phyloP scores from a whole-genome alignment of 2,113 vertebrate species.

The Campylomormyrus numenius region DNA sequence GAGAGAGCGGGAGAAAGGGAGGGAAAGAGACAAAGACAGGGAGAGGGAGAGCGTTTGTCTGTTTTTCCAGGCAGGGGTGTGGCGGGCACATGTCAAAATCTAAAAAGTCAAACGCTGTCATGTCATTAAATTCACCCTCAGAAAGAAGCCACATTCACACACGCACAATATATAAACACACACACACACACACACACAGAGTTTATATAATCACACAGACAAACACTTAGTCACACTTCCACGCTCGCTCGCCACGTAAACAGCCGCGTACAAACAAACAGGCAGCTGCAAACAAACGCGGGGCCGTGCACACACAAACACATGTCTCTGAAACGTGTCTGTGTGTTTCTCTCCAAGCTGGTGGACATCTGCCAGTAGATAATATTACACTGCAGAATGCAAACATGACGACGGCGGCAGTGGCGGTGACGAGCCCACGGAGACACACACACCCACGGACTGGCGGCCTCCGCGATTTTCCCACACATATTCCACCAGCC shows the following conservation, averaged over 20 bases:
- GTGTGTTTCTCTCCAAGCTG: constrained; percentile 24
- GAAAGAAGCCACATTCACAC: not conserved
- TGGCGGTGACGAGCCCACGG: not conserved
- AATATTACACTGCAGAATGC: not conserved
- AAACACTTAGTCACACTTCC: not conserved
- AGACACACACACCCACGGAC: not conserved
- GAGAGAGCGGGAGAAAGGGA: not conserved
- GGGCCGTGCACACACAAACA: not conserved
- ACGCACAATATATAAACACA: not conserved
- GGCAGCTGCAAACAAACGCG: not conserved
- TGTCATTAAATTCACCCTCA: constrained; percentile 12
- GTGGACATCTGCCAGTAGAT: not conserved
- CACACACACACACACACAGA: not conserved
- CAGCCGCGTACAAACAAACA: constrained; percentile 14
- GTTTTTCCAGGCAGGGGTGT: not conserved
- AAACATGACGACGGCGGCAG: not conserved
- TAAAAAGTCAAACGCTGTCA: not conserved
- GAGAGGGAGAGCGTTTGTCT: not conserved
- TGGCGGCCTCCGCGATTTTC: not conserved
- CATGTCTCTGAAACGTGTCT: not conserved
- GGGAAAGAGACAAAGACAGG: not conserved
- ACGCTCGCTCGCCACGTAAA: not conserved
- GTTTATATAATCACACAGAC: not conserved
- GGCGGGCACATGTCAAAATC: not conserved
- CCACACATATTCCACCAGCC: not conserved